phyloP scores from a whole-genome alignment of 2,113 vertebrate species.

The Equus quagga region DNA sequence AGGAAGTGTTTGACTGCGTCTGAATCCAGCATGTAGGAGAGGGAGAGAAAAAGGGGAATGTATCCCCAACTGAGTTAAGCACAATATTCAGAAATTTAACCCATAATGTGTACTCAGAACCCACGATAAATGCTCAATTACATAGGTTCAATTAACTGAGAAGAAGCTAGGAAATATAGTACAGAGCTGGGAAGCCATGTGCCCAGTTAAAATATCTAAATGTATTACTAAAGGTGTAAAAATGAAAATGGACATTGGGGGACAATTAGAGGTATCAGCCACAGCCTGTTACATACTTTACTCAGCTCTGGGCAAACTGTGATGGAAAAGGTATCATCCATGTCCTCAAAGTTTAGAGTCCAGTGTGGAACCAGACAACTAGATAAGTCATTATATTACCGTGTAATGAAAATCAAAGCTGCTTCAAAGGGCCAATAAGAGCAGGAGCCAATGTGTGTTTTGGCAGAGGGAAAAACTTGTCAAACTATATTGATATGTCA shows the following conservation, averaged over 20 bases:
- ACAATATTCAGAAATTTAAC: not conserved
- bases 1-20: not conserved
- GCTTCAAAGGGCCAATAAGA: not conserved
- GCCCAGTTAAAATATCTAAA: not conserved
- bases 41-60: not conserved
- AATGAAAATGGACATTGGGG: not conserved
- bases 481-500: not conserved
- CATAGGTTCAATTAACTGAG: not conserved
- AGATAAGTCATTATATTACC: not conserved
- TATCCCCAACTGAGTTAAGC: not conserved
- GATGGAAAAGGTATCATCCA: not conserved
- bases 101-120: not conserved
- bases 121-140: not conserved
- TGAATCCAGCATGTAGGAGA: not conserved
- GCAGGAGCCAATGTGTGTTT: not conserved
- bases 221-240: not conserved
- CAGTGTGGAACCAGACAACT: not conserved
- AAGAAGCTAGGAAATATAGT: not conserved
- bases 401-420: not conserved
- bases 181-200: not conserved
- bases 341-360: not conserved
- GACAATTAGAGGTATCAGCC: not conserved
- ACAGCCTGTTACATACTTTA: not conserved
- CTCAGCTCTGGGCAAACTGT: not conserved
- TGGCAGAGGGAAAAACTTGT: not conserved